Evolutionary conservation across 1,140 invertebrate species (phyloP).

Genomic region (Drosophila dunni): DNA sequence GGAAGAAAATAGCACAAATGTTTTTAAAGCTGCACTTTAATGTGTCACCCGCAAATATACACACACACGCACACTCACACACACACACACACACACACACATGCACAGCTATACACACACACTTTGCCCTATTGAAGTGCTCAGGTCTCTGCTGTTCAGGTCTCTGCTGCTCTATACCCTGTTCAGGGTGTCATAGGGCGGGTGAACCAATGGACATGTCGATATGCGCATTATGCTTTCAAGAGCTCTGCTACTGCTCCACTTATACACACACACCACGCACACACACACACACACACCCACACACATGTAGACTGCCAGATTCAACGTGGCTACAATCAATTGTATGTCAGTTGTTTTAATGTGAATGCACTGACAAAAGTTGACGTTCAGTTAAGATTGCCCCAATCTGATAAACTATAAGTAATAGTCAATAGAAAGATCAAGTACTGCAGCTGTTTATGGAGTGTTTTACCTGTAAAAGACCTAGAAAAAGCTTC

Average conservation of each 20-base stretch:
- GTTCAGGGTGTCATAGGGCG: constrained; percentile 8
- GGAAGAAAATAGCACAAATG: constrained; percentile 1
- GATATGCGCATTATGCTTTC: constrained; percentile 55
- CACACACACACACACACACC: background rate
- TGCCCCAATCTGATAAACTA: background rate
- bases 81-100: constrained; percentile 11
- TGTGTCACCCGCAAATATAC: constrained; percentile 44
- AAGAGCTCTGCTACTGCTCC: constrained; percentile 44
- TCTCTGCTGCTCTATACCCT: background rate
- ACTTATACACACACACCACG: constrained; percentile 19
- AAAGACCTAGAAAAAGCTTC: too few relatives aligned
- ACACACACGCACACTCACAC: constrained; percentile 21
- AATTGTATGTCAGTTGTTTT: background rate
- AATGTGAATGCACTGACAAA: constrained; percentile 18
- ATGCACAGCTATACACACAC: background rate
- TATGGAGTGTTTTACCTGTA: too few relatives aligned
- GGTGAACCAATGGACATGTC: constrained; percentile 32
- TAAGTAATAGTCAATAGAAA: background rate
- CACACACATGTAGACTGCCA: background rate
- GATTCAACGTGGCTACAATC: background rate
- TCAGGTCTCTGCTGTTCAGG: background rate
- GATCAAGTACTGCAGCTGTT: too few relatives aligned
- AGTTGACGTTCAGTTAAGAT: background rate
- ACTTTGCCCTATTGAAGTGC: constrained; percentile 18
- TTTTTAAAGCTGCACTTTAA: constrained; percentile 54